Base-by-base conservation (phyloP, 2,113 vertebrate genomes). In the Macquaria australasica region DNA sequence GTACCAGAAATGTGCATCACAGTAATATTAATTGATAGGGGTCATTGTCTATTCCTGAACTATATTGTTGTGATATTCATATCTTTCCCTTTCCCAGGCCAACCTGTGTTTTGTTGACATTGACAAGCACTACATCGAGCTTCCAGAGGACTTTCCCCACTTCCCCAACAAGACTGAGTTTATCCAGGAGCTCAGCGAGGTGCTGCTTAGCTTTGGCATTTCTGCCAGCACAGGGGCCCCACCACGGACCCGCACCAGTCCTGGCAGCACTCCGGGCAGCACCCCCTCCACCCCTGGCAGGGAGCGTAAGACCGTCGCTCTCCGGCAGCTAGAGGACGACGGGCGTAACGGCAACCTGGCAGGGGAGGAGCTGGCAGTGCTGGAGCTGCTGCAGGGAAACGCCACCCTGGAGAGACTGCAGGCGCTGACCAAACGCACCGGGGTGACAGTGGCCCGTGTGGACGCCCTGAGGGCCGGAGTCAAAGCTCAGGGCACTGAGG, bases 31-130 rank as follows among this genome's bases (percentile, higher is more conserved):
- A 1, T 34, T 21, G 16, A 43, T 20, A 21, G 2, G 64, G 23
- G n/a, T 23, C 39, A 51, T 39, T 50, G 21, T 51, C 28, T 60
- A 20, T 20, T 62, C 1, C 70, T 73, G 37, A 37, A 21, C 43
- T 14, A 3, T 60, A 7, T 28, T 68, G 18, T 51, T 39, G 15
- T 76, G 31, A 50, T 64, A 37, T 31, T 21, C 11, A 25, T 7
- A 34, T 62, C 9, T 88, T 86, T 53, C 82, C 12, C 21, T 83
- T 12, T 5, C 93, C 86, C 91, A 98, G 98, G 98, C 98, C 50
- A 98, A 98, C 88, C 91, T 98, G 87, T 98, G 98, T 81, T 98
- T 98, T 45, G 98, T 98, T 69, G 98, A 98, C 91, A 96, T 98
- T 0, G 97, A 98, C 86, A 97, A 97, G 95, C 97, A 97, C 91